Conservation (phyloP, 2,113 vertebrate species). For the Gadus macrocephalus region DNA sequence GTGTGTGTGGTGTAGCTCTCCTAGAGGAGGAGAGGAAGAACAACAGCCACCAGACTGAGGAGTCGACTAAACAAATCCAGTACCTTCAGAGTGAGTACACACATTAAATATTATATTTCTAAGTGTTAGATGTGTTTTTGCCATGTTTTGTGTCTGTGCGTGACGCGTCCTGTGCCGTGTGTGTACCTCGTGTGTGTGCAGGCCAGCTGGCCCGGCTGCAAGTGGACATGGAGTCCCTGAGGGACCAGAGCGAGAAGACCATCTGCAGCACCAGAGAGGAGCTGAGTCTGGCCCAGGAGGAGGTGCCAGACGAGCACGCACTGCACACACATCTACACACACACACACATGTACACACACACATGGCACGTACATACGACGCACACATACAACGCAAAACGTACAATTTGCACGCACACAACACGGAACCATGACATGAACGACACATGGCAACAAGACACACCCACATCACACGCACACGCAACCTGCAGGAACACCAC, state of each 20-base stretch:
- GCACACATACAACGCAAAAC: too few relatives aligned
- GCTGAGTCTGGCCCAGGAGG: conserved; percentile 85
- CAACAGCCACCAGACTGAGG: conserved; percentile 84
- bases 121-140: neutral
- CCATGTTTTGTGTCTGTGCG: neutral
- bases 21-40: conserved; percentile 92
- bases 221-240: conserved; percentile 85
- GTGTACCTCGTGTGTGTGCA: conserved; percentile 11
- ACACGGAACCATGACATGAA: too few relatives aligned
- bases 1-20: conserved; percentile 71
- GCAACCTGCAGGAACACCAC: too few relatives aligned
- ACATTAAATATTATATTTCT: conserved; percentile 11
- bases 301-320: conserved; percentile 49
- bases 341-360: too few relatives aligned
- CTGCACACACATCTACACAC: too few relatives aligned
- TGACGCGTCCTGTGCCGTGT: neutral
- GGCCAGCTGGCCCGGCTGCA: conserved; percentile 81
- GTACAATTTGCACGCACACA: too few relatives aligned
- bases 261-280: conserved; percentile 83
- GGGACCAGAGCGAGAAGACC: conserved; percentile 87
- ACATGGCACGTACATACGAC: too few relatives aligned
- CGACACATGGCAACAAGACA: too few relatives aligned
- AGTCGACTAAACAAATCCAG: conserved; percentile 93
- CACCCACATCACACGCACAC: too few relatives aligned
- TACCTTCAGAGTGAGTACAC: conserved; percentile 86